These are phyloP conservation scores for Diarsia dahlii DNA, from an alignment of 2,888 invertebrate species.

Conservation along the genomic window DNA sequence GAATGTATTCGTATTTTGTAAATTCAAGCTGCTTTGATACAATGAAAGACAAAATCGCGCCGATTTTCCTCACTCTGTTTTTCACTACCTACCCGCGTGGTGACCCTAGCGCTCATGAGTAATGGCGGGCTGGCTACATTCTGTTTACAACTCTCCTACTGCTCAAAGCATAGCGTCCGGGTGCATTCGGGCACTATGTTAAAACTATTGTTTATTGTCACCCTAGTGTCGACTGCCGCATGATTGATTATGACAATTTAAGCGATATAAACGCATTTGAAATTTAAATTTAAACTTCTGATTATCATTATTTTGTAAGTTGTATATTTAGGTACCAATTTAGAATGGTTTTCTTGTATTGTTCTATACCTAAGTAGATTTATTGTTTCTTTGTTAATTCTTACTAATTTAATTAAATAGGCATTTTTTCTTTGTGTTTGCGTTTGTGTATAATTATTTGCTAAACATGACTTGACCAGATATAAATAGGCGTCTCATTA, in stretches of 20 bases:
- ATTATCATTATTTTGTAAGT: slow-evolving; percentile 57
- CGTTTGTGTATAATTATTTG: slow-evolving; percentile 1
- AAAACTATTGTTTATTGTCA: slow-evolving; percentile 76
- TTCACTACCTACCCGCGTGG: slow-evolving; percentile 20
- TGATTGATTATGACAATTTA: slow-evolving; percentile 61
- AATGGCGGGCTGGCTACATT: slow-evolving; percentile 72
- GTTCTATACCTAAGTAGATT: slow-evolving; percentile 3
- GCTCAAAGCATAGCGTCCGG: slow-evolving; percentile 77
- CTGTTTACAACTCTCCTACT: slow-evolving; percentile 76
- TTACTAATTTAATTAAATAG: neutral
- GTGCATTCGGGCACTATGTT: slow-evolving; percentile 74
- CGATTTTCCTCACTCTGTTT: slow-evolving; percentile 7
- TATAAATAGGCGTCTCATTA: neutral
- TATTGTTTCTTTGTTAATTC: slow-evolving; percentile 9
- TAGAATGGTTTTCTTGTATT: slow-evolving; percentile 41
- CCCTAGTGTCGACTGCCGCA: slow-evolving; percentile 66
- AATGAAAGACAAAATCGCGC: too few relatives aligned
- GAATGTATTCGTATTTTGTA: neutral
- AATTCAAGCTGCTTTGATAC: neutral
- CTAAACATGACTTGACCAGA: neutral
- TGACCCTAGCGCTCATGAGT: slow-evolving; percentile 67
- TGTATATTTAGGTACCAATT: slow-evolving; percentile 48
- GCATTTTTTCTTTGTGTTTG: slow-evolving; percentile 6
- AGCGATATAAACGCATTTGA: slow-evolving; percentile 60
- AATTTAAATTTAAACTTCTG: slow-evolving; percentile 60